Evolutionary conservation across 2,888 invertebrate genomes (phyloP).

Genomic region (Drosophila infuscata): DNA sequence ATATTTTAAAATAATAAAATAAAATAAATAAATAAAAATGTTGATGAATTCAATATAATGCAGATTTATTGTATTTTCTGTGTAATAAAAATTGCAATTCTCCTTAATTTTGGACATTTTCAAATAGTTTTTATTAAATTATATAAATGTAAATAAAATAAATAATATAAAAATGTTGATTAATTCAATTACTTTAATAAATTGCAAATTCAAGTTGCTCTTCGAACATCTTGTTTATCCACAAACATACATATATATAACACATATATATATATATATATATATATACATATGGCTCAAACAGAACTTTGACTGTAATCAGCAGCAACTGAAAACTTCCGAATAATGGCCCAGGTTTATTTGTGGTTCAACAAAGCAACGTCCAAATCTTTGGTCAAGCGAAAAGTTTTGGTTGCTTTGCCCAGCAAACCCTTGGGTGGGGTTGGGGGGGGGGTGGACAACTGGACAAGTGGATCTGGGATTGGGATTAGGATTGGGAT

Average conservation of each 20-base stretch:
- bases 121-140: not conserved
- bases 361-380: constrained; percentile 53
- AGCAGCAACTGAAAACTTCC: constrained; percentile 9
- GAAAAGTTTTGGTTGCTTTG: constrained; percentile 56
- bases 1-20: too few species aligned
- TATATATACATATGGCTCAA: not conserved
- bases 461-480: not conserved
- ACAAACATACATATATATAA: not conserved
- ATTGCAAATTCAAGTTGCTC: not conserved
- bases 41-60: too few species aligned
- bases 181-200: not conserved
- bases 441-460: too few species aligned
- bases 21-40: too few species aligned
- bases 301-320: not conserved
- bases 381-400: constrained; percentile 59
- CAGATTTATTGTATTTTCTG: not conserved
- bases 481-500: constrained; percentile 31
- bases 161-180: not conserved
- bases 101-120: not conserved
- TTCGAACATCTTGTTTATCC: not conserved
- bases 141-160: not conserved
- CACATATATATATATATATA: not conserved
- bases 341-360: constrained; percentile 27
- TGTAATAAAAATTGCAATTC: not conserved
- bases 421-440: not conserved